Conservation (phyloP, 2,113 vertebrate species). For the Corythornis madagascariensis region DNA sequence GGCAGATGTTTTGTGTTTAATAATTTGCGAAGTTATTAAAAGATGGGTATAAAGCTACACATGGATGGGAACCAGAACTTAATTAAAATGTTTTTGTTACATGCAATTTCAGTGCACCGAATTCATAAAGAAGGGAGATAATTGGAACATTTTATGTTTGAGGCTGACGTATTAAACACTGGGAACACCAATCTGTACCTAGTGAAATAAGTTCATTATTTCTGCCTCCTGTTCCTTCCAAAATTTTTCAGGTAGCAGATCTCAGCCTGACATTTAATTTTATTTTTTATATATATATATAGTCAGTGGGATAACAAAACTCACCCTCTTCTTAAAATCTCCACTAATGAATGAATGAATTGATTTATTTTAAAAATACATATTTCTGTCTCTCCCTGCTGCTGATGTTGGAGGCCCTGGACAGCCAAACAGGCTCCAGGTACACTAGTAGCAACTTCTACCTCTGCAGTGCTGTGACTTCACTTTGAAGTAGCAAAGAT, state of each 20-base stretch:
- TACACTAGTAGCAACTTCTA: neutral
- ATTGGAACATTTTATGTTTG: neutral
- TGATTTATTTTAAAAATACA: neutral
- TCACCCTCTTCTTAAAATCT: neutral
- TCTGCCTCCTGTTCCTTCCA: neutral
- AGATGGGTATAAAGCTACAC: neutral
- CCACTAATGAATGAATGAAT: neutral
- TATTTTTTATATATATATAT: neutral
- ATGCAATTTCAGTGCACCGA: neutral
- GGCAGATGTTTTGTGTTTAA: neutral
- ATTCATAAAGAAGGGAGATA: conserved; percentile 15
- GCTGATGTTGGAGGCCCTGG: neutral
- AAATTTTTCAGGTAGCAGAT: conserved; percentile 5
- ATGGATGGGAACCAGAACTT: neutral
- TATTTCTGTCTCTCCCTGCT: neutral
- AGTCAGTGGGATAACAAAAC: neutral
- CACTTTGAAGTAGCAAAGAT: neutral
- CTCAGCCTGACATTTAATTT: neutral
- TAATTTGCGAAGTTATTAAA: neutral
- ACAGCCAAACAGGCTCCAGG: neutral
- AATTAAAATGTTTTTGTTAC: neutral
- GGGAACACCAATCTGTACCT: neutral
- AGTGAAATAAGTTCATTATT: conserved; percentile 45
- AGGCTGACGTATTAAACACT: conserved; percentile 5
- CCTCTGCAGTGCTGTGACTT: neutral